These are phyloP conservation scores for Sus cebifrons DNA, from an alignment of 2,797 vertebrate species.

Conservation along the genomic window DNA sequence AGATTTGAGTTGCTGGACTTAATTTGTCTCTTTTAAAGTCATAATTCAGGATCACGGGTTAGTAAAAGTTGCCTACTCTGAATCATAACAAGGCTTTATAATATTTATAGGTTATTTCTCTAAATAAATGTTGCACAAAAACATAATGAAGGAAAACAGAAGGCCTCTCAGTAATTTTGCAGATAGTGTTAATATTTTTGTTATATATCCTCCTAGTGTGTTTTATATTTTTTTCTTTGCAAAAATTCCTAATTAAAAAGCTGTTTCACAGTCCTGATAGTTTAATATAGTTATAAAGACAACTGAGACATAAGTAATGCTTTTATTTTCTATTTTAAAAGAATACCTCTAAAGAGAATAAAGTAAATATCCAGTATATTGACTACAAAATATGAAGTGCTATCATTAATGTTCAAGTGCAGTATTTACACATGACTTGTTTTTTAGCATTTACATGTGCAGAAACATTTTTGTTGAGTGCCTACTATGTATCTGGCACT, in stretches of 20 bases:
- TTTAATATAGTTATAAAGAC: neutral
- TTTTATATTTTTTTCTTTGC: neutral
- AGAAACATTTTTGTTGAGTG: neutral
- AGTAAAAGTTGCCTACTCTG: neutral
- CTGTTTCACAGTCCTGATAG: neutral
- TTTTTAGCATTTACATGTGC: neutral
- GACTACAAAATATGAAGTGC: neutral
- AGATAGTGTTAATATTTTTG: neutral
- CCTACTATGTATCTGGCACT: neutral
- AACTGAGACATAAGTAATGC: neutral
- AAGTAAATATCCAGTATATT: neutral
- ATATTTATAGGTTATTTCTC: neutral
- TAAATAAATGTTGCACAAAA: neutral
- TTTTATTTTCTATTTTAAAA: conserved; percentile 59
- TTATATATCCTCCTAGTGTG: neutral
- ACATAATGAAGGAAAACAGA: neutral
- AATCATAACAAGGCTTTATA: conserved; percentile 2
- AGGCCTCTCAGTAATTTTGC: neutral
- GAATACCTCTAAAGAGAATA: neutral
- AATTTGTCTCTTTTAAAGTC: conserved; percentile 24
- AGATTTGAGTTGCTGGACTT: neutral
- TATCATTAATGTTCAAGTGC: neutral
- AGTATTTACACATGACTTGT: neutral
- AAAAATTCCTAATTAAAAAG: conserved; percentile 4
- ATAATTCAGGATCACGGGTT: neutral